A percentile compares a stretch with the other conserved stretches of the same genome.
Conservation (phyloP, 2,113 vertebrate genomes). For the Siniperca knerii region DNA sequence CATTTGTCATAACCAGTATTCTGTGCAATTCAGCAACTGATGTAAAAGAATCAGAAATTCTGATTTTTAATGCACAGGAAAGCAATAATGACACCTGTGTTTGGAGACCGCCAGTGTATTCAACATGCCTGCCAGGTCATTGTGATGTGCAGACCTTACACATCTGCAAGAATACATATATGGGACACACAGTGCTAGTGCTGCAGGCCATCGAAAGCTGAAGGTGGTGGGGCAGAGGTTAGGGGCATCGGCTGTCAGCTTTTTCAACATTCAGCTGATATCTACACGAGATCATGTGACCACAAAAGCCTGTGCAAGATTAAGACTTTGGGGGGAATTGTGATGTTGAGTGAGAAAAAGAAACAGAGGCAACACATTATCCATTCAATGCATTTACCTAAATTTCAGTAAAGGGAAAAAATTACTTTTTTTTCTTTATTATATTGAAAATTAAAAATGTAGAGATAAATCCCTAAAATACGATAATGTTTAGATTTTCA, state of each 20-base stretch:
- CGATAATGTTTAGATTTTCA: background rate
- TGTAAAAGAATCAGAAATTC: background rate
- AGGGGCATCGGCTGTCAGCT: constrained; percentile 16
- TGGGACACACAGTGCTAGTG: background rate
- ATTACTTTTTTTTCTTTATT: no score
- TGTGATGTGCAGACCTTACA: constrained; percentile 18
- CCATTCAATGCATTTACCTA: background rate
- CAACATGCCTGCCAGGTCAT: constrained; percentile 10
- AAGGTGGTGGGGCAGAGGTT: constrained; percentile 19
- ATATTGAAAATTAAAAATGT: background rate
- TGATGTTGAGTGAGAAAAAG: constrained; percentile 4
- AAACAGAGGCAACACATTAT: background rate
- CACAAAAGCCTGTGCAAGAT: constrained; percentile 6
- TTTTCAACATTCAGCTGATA: constrained; percentile 30
- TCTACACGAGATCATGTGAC: constrained; percentile 34
- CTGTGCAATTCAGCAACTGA: background rate
- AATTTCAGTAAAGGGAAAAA: background rate
- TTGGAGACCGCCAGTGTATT: background rate
- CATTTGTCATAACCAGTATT: background rate
- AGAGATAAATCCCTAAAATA: background rate
- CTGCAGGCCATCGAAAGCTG: constrained; percentile 28
- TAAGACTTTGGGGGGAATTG: background rate
- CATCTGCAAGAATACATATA: constrained; percentile 39
- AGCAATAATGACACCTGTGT: constrained; percentile 8
- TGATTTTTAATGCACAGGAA: constrained; percentile 14